phyloP scores from a whole-genome alignment of 2,797 vertebrate species.

The Cephalopachus bancanus region DNA sequence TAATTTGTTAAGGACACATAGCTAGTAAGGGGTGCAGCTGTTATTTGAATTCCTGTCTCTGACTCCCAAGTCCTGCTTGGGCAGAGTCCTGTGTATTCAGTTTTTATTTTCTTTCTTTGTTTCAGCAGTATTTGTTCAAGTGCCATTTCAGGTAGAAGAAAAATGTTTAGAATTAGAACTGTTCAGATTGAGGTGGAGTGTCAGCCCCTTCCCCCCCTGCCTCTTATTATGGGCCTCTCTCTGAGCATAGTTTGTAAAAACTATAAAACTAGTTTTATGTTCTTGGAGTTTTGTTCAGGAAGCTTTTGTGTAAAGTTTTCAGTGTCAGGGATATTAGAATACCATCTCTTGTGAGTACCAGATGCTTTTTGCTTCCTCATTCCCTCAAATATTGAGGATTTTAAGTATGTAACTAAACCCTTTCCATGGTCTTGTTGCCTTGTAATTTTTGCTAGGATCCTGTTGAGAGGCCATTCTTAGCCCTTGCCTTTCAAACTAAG shows the following conservation, averaged over 20 bases:
- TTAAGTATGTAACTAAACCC: background rate
- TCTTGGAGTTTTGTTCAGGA: conserved; percentile 34
- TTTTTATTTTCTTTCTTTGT: background rate
- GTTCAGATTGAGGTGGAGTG: background rate
- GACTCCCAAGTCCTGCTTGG: background rate
- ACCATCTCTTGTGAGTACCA: background rate
- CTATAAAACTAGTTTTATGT: background rate
- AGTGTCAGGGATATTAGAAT: background rate
- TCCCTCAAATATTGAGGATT: conserved; percentile 2
- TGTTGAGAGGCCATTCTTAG: background rate
- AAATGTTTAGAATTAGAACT: background rate
- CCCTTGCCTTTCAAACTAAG: conserved; percentile 46
- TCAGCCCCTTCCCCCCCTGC: background rate
- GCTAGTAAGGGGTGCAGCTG: background rate
- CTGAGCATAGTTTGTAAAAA: background rate
- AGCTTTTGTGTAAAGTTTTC: conserved; percentile 17
- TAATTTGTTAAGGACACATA: background rate
- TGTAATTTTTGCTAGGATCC: background rate
- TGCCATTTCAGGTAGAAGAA: conserved; percentile 35
- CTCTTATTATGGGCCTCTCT: background rate
- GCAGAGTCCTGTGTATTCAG: background rate
- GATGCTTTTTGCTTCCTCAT: conserved; percentile 27
- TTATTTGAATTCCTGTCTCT: conserved; percentile 13
- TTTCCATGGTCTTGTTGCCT: background rate
- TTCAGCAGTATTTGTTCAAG: background rate